phyloP scores from a whole-genome alignment of 2,113 vertebrate genomes.

The Chauna torquata region DNA sequence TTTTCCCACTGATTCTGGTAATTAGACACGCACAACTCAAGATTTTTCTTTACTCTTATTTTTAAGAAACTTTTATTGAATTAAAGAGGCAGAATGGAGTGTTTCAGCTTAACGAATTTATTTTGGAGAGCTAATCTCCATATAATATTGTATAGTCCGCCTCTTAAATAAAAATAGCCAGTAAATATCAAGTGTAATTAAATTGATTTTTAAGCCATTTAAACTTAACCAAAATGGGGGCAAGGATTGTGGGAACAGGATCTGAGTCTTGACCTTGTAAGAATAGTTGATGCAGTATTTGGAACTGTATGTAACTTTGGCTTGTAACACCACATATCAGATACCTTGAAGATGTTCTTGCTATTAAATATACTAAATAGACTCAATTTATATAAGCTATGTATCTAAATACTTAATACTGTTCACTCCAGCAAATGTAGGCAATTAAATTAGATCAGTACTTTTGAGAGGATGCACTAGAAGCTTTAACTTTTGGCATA shows the following conservation, averaged over 20 bases:
- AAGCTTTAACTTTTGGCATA: background rate
- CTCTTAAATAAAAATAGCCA: constrained; percentile 56
- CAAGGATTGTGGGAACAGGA: background rate
- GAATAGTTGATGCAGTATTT: background rate
- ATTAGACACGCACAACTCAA: background rate
- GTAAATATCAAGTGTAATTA: constrained; percentile 63
- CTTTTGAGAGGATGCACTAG: background rate
- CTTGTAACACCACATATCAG: background rate
- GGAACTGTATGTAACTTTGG: background rate
- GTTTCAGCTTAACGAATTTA: constrained; percentile 31
- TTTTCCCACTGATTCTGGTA: background rate
- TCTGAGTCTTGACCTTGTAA: constrained; percentile 26
- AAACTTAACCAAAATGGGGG: background rate
- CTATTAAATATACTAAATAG: background rate
- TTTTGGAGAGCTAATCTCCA: constrained; percentile 11
- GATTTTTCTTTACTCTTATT: background rate
- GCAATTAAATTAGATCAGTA: background rate
- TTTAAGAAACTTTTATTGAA: background rate
- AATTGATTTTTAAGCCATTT: constrained; percentile 58
- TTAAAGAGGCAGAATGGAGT: constrained; percentile 1
- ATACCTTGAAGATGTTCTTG: background rate
- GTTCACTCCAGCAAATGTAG: background rate
- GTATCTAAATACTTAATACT: background rate
- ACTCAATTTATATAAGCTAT: background rate
- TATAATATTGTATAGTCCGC: background rate